These are phyloP conservation scores for Oxystoma pomonae DNA, from an alignment of 2,888 invertebrate genomes.

Conservation along the genomic window DNA sequence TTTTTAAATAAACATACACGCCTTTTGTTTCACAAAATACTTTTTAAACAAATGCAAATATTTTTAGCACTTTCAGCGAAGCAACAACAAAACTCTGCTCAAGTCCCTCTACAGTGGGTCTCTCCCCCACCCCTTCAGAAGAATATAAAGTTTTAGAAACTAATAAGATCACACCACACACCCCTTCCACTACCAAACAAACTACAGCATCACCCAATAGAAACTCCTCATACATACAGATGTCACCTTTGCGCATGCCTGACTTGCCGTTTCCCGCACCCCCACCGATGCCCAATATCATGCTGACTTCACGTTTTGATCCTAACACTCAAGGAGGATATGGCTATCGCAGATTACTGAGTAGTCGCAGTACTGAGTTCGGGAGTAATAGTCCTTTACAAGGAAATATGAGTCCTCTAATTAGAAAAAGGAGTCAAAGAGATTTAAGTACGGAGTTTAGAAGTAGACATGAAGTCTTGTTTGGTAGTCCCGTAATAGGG, in stretches of 20 bases:
- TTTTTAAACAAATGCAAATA: too few species aligned
- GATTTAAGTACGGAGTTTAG: conserved; percentile 15
- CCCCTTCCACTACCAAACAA: neutral
- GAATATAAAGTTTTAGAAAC: neutral
- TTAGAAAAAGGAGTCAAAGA: neutral
- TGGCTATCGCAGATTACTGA: conserved; percentile 40
- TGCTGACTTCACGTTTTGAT: conserved; percentile 43
- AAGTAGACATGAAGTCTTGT: conserved; percentile 1
- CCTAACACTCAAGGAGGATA: conserved; percentile 38
- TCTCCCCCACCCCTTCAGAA: neutral
- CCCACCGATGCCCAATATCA: conserved; percentile 46
- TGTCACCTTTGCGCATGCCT: conserved; percentile 36
- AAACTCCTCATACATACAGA: conserved; percentile 7
- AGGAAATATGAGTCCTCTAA: conserved; percentile 18
- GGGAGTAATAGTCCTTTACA: conserved; percentile 34
- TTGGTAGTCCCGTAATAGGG: conserved; percentile 12
- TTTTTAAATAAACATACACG: too few species aligned
- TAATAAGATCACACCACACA: neutral
- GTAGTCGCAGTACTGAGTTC: conserved; percentile 37
- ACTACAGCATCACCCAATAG: neutral
- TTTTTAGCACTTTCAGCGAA: neutral
- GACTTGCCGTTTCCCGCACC: conserved; percentile 46
- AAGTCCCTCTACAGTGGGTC: neutral
- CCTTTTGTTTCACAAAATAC: too few species aligned
- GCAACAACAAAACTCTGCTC: neutral